Evolutionary conservation across 1,140 invertebrate genomes (phyloP).

Genomic region (Drosophila mayri): DNA sequence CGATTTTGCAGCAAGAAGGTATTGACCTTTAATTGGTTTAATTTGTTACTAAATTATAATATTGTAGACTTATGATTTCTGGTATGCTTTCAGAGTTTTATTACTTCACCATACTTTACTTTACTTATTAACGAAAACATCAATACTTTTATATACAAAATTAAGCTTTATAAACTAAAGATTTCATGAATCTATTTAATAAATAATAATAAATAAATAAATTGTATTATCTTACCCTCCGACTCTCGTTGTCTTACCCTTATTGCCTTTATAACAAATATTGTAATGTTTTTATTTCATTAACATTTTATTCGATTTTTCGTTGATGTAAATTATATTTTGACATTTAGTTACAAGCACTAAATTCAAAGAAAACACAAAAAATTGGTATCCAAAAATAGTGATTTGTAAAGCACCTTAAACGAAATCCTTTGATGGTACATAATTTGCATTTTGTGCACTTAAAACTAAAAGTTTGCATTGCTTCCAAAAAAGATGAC

Average conservation of each 20-base stretch:
- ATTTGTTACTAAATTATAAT: neutral
- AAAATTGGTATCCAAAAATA: constrained; percentile 65
- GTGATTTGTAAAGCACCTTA: constrained; percentile 69
- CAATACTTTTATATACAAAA: too few species aligned
- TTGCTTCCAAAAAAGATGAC: constrained; percentile 25
- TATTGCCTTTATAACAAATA: neutral
- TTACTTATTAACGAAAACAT: too few species aligned
- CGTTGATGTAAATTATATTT: constrained; percentile 51
- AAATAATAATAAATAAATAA: too few species aligned
- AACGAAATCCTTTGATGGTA: constrained; percentile 54
- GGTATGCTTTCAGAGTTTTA: neutral
- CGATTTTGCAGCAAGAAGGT: neutral
- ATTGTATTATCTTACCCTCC: too few species aligned
- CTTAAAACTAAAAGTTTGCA: constrained; percentile 50
- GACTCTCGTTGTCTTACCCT: neutral
- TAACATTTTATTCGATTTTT: constrained; percentile 65
- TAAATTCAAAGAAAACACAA: constrained; percentile 47
- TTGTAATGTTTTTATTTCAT: constrained; percentile 9
- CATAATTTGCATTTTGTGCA: constrained; percentile 61
- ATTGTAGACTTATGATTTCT: neutral
- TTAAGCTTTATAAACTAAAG: too few species aligned
- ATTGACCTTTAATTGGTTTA: neutral
- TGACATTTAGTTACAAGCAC: constrained; percentile 26
- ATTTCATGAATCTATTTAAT: too few species aligned
- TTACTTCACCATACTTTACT: too few species aligned